Evolutionary conservation across 2,888 invertebrate species (phyloP).

Genomic region (Hydraecia micacea): DNA sequence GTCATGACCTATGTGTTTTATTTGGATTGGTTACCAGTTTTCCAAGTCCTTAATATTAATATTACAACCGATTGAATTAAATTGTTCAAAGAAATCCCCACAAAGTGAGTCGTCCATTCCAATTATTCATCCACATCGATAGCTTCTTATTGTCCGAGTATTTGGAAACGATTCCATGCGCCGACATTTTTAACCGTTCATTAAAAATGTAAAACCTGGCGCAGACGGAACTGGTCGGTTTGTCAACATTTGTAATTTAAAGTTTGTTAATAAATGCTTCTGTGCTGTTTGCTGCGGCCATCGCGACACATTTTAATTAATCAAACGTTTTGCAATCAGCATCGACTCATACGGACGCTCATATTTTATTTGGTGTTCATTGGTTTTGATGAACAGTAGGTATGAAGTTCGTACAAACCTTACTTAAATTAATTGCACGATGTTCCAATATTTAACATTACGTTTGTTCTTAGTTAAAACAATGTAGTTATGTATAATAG

Average conservation of each 20-base stretch:
- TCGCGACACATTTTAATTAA: conserved; percentile 47
- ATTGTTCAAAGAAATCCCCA: conserved; percentile 13
- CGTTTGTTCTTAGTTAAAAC: neutral
- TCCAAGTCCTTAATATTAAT: conserved; percentile 6
- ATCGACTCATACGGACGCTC: conserved; percentile 25
- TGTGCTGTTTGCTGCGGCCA: conserved; percentile 15
- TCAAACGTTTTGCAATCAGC: conserved; percentile 51
- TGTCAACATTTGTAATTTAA: conserved; percentile 43
- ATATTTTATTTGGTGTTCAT: conserved; percentile 34
- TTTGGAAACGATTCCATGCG: conserved; percentile 37
- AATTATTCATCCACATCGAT: conserved; percentile 47
- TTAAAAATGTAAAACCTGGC: conserved; percentile 41
- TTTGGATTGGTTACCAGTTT: neutral
- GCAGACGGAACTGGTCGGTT: conserved; percentile 27
- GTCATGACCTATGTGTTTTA: neutral
- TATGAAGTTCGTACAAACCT: neutral
- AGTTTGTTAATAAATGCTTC: conserved; percentile 49
- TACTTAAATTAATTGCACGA: too few species aligned
- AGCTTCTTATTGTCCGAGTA: conserved; percentile 30
- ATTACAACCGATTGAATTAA: conserved; percentile 20
- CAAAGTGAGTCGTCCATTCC: conserved; percentile 32
- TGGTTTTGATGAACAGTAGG: neutral
- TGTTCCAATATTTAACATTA: neutral
- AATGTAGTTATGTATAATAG: neutral
- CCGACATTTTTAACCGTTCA: conserved; percentile 31